Evolutionary conservation across 1,140 invertebrate genomes (phyloP), one percentile per base, ranked within the genome.

Genomic region (Drosophila orosa): DNA sequence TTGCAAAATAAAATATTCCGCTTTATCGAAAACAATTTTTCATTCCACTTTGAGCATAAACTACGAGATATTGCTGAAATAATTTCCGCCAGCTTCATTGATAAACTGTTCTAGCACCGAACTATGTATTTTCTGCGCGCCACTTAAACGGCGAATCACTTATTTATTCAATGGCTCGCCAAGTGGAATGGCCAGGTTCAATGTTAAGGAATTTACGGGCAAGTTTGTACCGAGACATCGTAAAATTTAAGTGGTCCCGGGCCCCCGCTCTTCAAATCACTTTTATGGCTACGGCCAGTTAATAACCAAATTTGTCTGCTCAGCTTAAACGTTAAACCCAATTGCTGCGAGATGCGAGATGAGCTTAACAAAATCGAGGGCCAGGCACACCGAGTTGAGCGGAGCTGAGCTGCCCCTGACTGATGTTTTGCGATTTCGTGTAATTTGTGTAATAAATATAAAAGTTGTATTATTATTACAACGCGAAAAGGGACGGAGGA

Each of bases 261-360:
- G 45, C 17, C 13, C 42, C 19, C 29, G 17, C 42, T 37, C 39
- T 17, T 42, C 24, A 22, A 44, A 37, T 62, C 56, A 47, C 48
- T 72, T 83, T 87, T 76, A 82, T 54, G 62, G 55, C 69, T 63
- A 63, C 50, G 45, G 79, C 72, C 71, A 67, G 83, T 73, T 83
- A 86, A 79, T 86, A 87, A 79, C 56, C 71, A 87, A 86, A 86
- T 87, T 87, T 86, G 83, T 87, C 71, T 76, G 73, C 81, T 85
- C 67, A 78, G 78, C 81, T 69, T 74, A 45, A 47, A 45, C 59
- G 37, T 58, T 71, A 35, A 72, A 17, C 50, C 22, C n/a, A 57
- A 47, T 47, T 37, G 42, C 68, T 58, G n/a, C 7, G 33, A 24
- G 33, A 52, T 22, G 48, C 48, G 19, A 48, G 52, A 71, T 71